A percentile compares a stretch with the other conserved stretches of the same genome.
Evolutionary conservation across 2,888 invertebrate genomes (phyloP).

Genomic region (Noctua fimbriata): DNA sequence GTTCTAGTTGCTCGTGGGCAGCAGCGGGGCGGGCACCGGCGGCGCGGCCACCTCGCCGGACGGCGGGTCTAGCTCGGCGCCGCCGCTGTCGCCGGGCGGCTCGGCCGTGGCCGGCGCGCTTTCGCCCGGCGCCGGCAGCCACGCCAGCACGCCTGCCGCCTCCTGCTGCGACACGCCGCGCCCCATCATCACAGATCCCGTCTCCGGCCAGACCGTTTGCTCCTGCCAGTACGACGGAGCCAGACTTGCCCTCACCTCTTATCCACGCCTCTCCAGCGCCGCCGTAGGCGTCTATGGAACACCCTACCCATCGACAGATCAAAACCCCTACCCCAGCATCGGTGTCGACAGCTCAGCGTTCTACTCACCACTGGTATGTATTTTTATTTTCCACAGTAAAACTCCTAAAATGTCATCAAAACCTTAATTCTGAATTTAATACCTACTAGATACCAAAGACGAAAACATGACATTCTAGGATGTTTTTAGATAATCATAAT

Average conservation of each 20-base stretch:
- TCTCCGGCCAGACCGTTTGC: conserved; percentile 97
- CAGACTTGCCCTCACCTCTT: conserved; percentile 94
- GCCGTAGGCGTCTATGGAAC: conserved; percentile 96
- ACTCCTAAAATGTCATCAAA: conserved; percentile 25
- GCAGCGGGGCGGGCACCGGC: conserved; percentile 93
- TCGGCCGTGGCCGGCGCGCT: conserved; percentile 91
- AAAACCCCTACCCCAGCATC: conserved; percentile 98
- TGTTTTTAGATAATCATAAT: conserved; percentile 41
- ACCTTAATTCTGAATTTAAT: neutral
- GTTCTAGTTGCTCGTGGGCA: conserved; percentile 93
- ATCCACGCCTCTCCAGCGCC: conserved; percentile 94
- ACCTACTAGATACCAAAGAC: neutral
- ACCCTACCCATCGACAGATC: conserved; percentile 97
- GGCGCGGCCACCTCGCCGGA: conserved; percentile 94
- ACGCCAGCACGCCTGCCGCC: conserved; percentile 88
- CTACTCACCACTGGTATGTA: conserved; percentile 98
- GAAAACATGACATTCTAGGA: conserved; percentile 33
- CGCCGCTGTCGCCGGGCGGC: conserved; percentile 93
- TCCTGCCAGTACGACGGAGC: conserved; percentile 98
- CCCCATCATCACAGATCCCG: conserved; percentile 97
- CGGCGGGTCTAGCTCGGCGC: conserved; percentile 92
- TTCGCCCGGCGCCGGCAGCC: conserved; percentile 90
- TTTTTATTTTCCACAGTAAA: conserved; percentile 18
- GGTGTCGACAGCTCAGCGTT: conserved; percentile 98
- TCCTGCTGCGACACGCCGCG: conserved; percentile 97